phyloP scores from a whole-genome alignment of 92 coral and sea anemone species.

The Palythoa grandis region DNA sequence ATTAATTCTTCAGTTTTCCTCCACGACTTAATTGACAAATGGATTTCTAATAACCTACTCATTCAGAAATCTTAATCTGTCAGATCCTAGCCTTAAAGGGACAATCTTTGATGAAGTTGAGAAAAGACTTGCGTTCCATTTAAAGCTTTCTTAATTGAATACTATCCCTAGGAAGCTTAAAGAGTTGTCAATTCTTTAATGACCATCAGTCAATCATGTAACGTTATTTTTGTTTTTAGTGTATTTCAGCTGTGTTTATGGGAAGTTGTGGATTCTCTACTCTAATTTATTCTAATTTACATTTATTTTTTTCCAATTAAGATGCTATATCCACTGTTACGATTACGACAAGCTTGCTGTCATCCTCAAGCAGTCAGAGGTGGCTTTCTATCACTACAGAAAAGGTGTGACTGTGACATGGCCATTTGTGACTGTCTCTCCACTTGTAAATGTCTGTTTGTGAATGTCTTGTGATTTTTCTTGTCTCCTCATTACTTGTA shows the following conservation, averaged over 20 bases:
- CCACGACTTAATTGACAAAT: too few relatives aligned
- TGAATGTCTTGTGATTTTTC: neutral
- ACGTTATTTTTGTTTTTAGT: neutral
- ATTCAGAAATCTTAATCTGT: too few relatives aligned
- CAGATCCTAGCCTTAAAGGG: too few relatives aligned
- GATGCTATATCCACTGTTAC: slow-evolving; percentile 87
- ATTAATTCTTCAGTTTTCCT: too few relatives aligned
- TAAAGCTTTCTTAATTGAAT: too few relatives aligned
- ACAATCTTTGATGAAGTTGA: too few relatives aligned
- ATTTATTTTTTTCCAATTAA: slow-evolving; percentile 21
- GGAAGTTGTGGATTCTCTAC: neutral
- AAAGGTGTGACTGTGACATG: slow-evolving; percentile 61
- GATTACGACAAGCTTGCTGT: slow-evolving; percentile 96
- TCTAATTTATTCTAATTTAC: neutral
- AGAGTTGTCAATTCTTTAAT: too few relatives aligned
- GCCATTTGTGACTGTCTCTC: neutral
- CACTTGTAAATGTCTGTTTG: neutral
- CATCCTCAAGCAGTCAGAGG: slow-evolving; percentile 99
- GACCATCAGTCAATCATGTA: too few relatives aligned
- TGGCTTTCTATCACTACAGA: slow-evolving; percentile 88
- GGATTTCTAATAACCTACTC: too few relatives aligned
- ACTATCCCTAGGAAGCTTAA: too few relatives aligned
- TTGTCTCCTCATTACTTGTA: neutral
- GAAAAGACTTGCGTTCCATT: too few relatives aligned
- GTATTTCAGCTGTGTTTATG: neutral